These are phyloP conservation scores for Heterodera carotae DNA, from an alignment of 1,140 invertebrate genomes.

Conservation along the genomic window DNA sequence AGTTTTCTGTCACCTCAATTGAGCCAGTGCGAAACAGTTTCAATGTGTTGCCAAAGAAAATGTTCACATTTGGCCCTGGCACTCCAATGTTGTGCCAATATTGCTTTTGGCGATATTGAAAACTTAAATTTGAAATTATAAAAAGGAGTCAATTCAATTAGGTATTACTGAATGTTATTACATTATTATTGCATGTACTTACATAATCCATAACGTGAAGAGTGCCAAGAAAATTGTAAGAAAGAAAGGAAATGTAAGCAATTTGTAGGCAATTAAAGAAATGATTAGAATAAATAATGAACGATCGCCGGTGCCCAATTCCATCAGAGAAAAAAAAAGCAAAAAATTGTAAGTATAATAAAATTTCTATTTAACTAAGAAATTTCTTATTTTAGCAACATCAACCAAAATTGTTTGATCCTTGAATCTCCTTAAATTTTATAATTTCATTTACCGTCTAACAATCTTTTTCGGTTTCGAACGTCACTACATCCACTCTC, in stretches of 20 bases:
- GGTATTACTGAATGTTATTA: background rate
- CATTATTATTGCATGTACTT: too few relatives aligned
- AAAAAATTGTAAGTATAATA: too few relatives aligned
- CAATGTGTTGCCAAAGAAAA: conserved; percentile 4
- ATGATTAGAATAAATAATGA: background rate
- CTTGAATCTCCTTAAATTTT: too few relatives aligned
- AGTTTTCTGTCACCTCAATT: background rate
- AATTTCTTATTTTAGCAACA: too few relatives aligned
- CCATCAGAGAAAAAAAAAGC: background rate
- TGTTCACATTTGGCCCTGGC: conserved; percentile 1
- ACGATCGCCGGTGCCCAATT: background rate
- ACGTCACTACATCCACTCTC: too few relatives aligned
- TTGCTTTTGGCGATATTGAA: conserved; percentile 17
- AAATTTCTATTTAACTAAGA: too few relatives aligned
- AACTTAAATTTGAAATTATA: background rate
- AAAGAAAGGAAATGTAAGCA: background rate
- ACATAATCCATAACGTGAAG: background rate
- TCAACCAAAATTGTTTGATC: too few relatives aligned
- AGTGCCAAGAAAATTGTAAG: background rate
- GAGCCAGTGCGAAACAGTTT: background rate
- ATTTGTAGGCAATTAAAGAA: background rate
- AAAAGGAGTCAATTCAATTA: background rate
- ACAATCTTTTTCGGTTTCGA: too few relatives aligned
- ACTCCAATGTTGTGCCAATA: conserved; percentile 23
- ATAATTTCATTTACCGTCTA: too few relatives aligned